phyloP scores from a whole-genome alignment of 2,113 vertebrate species.

The Daubentonia madagascariensis region DNA sequence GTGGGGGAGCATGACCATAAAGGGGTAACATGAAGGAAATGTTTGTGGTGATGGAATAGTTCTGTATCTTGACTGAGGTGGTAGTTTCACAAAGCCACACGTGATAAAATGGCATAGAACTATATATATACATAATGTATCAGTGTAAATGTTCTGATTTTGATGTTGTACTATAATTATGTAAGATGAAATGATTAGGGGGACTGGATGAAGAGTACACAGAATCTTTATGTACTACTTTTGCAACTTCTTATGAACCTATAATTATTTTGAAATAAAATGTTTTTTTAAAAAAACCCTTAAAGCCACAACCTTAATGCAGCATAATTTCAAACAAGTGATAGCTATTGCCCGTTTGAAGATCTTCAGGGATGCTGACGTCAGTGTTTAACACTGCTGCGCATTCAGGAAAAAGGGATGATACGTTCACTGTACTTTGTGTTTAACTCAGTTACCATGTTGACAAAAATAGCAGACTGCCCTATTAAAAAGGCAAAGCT shows the following conservation, averaged over 20 bases:
- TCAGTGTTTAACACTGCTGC: neutral
- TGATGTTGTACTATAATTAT: neutral
- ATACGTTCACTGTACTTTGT: neutral
- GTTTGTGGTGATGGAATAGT: neutral
- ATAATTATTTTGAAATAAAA: neutral
- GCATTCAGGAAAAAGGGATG: neutral
- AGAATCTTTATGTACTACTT: neutral
- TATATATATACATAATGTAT: neutral
- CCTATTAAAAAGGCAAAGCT: neutral
- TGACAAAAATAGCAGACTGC: constrained; percentile 58
- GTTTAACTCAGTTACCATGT: neutral
- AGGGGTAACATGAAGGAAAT: neutral
- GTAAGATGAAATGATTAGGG: neutral
- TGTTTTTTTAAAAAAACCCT: neutral
- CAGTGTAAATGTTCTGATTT: neutral
- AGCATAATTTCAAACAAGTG: constrained; percentile 68
- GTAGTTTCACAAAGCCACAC: neutral
- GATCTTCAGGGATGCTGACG: neutral
- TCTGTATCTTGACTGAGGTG: neutral
- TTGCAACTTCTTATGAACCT: neutral
- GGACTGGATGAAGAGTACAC: neutral
- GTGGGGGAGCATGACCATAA: neutral
- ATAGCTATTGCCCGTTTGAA: constrained; percentile 69
- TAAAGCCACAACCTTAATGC: constrained; percentile 61
- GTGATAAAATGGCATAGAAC: neutral